These are phyloP conservation scores for Anguilla anguilla DNA, from an alignment of 2,797 vertebrate genomes.

Conservation along the genomic window DNA sequence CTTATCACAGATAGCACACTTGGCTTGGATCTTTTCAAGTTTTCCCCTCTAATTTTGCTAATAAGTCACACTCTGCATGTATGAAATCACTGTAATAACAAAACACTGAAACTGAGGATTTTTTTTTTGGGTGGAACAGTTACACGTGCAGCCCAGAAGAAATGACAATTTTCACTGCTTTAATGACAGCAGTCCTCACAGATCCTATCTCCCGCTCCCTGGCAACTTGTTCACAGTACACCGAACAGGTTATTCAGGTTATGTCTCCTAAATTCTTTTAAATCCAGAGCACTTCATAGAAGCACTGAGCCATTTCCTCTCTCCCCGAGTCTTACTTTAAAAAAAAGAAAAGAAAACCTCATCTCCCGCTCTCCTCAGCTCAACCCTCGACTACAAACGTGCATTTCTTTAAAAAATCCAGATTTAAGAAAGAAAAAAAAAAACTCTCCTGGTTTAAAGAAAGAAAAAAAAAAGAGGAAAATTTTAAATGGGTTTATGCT, in stretches of 20 bases:
- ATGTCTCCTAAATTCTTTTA: conserved; percentile 43
- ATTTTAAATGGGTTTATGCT: conserved; percentile 17
- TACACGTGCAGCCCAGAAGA: conserved; percentile 22
- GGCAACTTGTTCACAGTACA: conserved; percentile 36
- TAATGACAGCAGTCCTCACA: conserved; percentile 19
- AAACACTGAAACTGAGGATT: conserved; percentile 18
- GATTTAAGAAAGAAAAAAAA: background rate
- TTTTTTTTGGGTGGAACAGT: background rate
- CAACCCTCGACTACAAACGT: background rate
- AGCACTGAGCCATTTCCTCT: conserved; percentile 16
- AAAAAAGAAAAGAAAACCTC: background rate
- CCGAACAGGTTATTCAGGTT: conserved; percentile 50
- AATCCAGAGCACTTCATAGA: conserved; percentile 34
- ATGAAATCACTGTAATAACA: conserved; percentile 3
- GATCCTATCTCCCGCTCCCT: conserved; percentile 13
- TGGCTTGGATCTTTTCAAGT: background rate
- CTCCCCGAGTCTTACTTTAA: background rate
- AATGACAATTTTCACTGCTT: conserved; percentile 1
- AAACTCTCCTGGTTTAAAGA: background rate
- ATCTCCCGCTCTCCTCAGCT: background rate
- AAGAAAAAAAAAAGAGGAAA: conserved; percentile 1
- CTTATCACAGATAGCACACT: background rate
- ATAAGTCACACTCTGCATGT: background rate
- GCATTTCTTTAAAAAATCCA: conserved; percentile 13
- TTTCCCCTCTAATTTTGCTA: background rate